These are phyloP conservation scores for Ovibos moschatus DNA, from an alignment of 2,113 vertebrate genomes.

Conservation along the genomic window DNA sequence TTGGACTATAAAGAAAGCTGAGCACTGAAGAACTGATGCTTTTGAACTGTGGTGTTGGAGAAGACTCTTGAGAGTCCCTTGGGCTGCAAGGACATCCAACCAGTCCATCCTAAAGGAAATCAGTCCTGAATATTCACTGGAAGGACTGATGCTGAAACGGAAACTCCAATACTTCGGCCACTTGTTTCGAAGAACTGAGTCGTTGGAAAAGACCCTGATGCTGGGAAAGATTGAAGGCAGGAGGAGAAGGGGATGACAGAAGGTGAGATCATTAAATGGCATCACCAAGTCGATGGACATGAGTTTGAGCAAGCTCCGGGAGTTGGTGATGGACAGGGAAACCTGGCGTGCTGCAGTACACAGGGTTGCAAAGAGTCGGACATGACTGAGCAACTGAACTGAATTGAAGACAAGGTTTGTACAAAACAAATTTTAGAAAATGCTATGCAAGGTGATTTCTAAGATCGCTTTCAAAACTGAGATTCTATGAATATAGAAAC, in stretches of 20 bases:
- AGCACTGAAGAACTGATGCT: not conserved
- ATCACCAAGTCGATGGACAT: not conserved
- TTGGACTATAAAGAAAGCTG: not conserved
- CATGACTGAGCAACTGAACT: not conserved
- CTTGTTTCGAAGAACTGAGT: not conserved
- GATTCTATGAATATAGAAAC: not conserved
- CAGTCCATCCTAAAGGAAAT: not conserved
- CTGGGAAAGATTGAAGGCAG: not conserved
- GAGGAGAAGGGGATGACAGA: not conserved
- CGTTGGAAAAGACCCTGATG: not conserved
- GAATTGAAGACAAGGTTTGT: not conserved
- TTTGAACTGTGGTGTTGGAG: not conserved
- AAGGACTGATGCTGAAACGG: not conserved
- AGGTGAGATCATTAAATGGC: not conserved
- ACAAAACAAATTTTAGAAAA: not conserved
- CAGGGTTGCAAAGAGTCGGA: not conserved
- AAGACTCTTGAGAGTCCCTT: not conserved
- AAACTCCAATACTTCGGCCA: not conserved
- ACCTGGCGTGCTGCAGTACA: not conserved
- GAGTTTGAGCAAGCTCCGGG: not conserved
- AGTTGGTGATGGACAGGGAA: not conserved
- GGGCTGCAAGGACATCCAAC: not conserved
- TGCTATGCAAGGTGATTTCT: not conserved
- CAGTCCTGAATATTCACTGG: not conserved
- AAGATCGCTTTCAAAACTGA: not conserved